Base-by-base conservation (phyloP, 1,140 invertebrate species). In the Oryctes rhinoceros region DNA sequence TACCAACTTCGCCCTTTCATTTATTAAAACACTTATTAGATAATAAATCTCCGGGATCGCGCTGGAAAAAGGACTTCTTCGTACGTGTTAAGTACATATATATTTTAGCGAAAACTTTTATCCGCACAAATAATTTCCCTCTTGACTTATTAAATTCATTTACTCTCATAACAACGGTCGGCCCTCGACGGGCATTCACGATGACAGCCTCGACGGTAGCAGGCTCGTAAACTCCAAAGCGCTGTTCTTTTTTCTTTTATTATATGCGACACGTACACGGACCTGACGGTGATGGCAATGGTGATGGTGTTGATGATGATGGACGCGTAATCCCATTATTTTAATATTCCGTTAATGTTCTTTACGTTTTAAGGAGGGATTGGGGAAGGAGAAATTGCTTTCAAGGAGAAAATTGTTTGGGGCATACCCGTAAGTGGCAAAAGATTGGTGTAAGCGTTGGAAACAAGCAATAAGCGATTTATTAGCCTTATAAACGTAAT, bases 61-160 rank as follows among this genome's bases (percentile, higher is more conserved):
- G 49, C 49, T 15, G 13, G 13, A 53, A 53, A 53, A 53, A 53
- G 49, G 4, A 13, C n/a, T 53, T 53, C 49, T 53, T 18, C 49
- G 49, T 53, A 53, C 49, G 49, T 53, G 49, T 53, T 53, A 53
- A 53, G n/a, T 53, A 53, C 49, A 53, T 53, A 53, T 53, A 53
- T 53, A 53, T 53, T 53, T 53, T 53, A 53, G 13, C 13, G 49
- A 53, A 53, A 53, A 13, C n/a, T 53, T 53, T 53, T 15, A 18
- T 15, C n/a, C 49, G 13, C n/a, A 10, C 49, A 53, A 53, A 53
- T 53, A 53, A 53, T 53, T 53, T 53, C 49, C 49, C 49, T 53
- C 49, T 53, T 53, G 49, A 53, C 49, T 53, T 53, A 53, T 53
- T 53, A 53, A 53, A 53, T 53, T 53, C 49, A 53, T 53, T 53